These are phyloP conservation scores for Ectropis grisescens DNA, from an alignment of 1,140 invertebrate genomes.

Conservation along the genomic window DNA sequence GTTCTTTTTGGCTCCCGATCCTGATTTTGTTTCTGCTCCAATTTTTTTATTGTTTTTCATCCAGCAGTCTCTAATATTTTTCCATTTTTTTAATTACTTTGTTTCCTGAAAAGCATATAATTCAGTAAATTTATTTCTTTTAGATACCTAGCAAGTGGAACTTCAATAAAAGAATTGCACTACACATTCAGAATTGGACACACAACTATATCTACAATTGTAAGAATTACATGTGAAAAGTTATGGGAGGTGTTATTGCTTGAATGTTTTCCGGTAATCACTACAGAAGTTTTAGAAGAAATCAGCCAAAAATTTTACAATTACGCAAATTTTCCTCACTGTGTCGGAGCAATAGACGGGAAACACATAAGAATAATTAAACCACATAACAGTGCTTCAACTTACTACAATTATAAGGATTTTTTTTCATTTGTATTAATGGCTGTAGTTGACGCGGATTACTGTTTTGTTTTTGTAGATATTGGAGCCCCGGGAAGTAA, in stretches of 20 bases:
- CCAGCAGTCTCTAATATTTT: conserved; percentile 4
- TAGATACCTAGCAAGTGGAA: conserved; percentile 11
- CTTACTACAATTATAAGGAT: conserved; percentile 10
- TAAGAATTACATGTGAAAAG: conserved; percentile 7
- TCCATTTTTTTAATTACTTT: conserved; percentile 3
- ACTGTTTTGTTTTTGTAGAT: conserved; percentile 10
- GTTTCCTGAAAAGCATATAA: neutral
- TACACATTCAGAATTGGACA: conserved; percentile 1
- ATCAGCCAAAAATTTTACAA: conserved; percentile 6
- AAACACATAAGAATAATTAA: conserved; percentile 13
- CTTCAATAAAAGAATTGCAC: conserved; percentile 3
- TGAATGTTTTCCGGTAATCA: conserved; percentile 2
- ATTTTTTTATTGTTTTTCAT: conserved; percentile 2
- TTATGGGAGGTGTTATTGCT: conserved; percentile 9
- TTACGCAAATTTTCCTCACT: conserved; percentile 16
- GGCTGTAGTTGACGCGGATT: conserved; percentile 10
- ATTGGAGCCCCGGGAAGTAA: conserved; percentile 11
- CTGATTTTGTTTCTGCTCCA: conserved; percentile 4
- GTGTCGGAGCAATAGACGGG: conserved; percentile 11
- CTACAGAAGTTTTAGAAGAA: conserved; percentile 8
- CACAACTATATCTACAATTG: conserved; percentile 2
- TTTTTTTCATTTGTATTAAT: conserved; percentile 8
- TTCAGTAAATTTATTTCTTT: conserved; percentile 6
- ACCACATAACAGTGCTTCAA: conserved; percentile 8
- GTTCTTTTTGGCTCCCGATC: conserved; percentile 2